Conservation (phyloP, 2,113 vertebrate genomes). For the Eublepharis macularius region DNA sequence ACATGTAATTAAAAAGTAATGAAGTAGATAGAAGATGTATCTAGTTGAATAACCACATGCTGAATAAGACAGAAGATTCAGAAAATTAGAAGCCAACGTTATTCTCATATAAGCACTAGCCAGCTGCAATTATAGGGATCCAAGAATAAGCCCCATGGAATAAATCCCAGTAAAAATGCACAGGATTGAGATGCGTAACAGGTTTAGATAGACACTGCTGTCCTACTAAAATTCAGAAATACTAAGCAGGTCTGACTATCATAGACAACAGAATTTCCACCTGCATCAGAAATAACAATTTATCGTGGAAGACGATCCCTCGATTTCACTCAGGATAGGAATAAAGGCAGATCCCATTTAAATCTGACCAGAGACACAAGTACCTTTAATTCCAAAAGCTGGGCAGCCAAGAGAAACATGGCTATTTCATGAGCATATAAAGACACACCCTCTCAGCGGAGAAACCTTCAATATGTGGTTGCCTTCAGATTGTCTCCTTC, state of each 20-base stretch:
- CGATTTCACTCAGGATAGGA: neutral
- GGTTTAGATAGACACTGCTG: neutral
- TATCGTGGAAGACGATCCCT: neutral
- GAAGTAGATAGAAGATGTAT: neutral
- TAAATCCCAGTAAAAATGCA: neutral
- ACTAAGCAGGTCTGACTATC: neutral
- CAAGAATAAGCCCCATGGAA: neutral
- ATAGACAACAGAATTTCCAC: neutral
- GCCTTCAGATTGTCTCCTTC: neutral
- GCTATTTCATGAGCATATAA: neutral
- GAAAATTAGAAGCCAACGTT: neutral
- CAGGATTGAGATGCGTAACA: neutral
- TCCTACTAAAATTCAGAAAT: neutral
- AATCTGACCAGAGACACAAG: neutral
- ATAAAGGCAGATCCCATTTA: neutral
- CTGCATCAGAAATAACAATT: neutral
- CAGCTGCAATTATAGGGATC: neutral
- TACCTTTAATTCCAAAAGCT: neutral
- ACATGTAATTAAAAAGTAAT: slow-evolving; percentile 15
- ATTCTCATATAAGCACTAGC: neutral
- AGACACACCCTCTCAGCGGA: neutral
- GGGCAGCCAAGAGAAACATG: neutral
- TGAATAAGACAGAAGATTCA: neutral
- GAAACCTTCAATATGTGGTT: neutral
- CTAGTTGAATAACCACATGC: neutral